A percentile compares a stretch with the other conserved stretches of the same genome.
phyloP scores from a whole-genome alignment of 2,113 vertebrate genomes.

The Nicator chloris region DNA sequence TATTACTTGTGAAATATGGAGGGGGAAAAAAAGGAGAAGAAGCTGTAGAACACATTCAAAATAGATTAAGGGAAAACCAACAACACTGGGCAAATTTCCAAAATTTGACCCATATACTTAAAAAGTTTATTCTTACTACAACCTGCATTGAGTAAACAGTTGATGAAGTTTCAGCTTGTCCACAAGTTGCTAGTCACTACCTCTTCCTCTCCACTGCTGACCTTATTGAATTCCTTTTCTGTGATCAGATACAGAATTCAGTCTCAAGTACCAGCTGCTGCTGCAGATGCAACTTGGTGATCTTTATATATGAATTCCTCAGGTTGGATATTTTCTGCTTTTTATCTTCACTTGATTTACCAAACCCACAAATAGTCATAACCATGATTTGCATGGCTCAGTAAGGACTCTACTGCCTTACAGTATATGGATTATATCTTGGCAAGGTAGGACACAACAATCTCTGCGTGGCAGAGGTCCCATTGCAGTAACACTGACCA shows the following conservation, averaged over 20 bases:
- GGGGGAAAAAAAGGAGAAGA: background rate
- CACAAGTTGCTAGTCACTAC: background rate
- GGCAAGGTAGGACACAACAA: background rate
- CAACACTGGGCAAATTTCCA: background rate
- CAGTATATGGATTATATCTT: accelerated
- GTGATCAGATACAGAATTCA: background rate
- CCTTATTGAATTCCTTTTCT: background rate
- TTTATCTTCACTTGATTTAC: background rate
- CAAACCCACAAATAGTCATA: background rate
- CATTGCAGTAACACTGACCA: background rate
- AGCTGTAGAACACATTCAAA: background rate
- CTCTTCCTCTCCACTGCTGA: background rate
- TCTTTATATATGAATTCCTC: background rate
- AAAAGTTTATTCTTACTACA: background rate
- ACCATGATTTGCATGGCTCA: background rate
- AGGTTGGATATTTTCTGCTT: background rate
- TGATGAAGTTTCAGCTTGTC: background rate
- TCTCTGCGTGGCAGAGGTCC: background rate
- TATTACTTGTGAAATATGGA: background rate
- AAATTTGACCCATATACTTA: background rate
- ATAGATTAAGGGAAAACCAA: background rate
- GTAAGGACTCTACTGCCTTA: background rate
- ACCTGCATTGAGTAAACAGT: background rate
- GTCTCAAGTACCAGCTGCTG: background rate
- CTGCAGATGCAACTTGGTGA: background rate